These are phyloP conservation scores for Thereva unica DNA, from an alignment of 2,888 invertebrate genomes.

Conservation along the genomic window DNA sequence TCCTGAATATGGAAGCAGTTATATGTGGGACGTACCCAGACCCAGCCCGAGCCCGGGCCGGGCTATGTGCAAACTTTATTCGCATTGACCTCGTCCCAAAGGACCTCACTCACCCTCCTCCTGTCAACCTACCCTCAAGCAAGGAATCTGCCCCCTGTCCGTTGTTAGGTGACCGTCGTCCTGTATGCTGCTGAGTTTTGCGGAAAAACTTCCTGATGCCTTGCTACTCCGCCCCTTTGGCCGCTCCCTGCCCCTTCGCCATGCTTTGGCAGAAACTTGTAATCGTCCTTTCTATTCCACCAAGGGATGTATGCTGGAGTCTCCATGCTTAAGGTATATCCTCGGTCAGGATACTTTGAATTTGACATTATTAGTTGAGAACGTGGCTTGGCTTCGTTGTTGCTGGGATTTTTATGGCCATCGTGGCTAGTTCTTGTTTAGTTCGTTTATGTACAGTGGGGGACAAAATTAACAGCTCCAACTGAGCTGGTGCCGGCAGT, in stretches of 20 bases:
- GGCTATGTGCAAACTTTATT: neutral
- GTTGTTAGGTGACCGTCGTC: constrained; percentile 39
- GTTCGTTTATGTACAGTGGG: too few species aligned
- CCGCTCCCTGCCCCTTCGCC: neutral
- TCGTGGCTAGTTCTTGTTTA: too few species aligned
- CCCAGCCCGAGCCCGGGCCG: too few species aligned
- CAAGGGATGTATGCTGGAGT: constrained; percentile 26
- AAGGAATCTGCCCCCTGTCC: constrained; percentile 35
- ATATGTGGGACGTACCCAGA: constrained; percentile 21
- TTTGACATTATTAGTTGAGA: constrained; percentile 34
- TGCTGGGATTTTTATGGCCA: too few species aligned
- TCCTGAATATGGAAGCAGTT: constrained; percentile 24
- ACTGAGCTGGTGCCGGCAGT: too few species aligned
- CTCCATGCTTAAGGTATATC: constrained; percentile 26
- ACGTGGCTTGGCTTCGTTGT: neutral
- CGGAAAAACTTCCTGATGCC: constrained; percentile 33
- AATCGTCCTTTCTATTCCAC: constrained; percentile 37
- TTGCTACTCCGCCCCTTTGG: neutral
- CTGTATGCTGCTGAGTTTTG: constrained; percentile 22
- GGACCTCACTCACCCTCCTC: constrained; percentile 4
- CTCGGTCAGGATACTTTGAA: constrained; percentile 29
- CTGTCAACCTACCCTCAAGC: constrained; percentile 16
- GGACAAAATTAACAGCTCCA: too few species aligned
- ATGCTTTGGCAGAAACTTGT: constrained; percentile 24
- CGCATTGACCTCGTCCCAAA: constrained; percentile 34